Base-by-base conservation (phyloP, 2,113 vertebrate genomes). In the Aegotheles bennettii region DNA sequence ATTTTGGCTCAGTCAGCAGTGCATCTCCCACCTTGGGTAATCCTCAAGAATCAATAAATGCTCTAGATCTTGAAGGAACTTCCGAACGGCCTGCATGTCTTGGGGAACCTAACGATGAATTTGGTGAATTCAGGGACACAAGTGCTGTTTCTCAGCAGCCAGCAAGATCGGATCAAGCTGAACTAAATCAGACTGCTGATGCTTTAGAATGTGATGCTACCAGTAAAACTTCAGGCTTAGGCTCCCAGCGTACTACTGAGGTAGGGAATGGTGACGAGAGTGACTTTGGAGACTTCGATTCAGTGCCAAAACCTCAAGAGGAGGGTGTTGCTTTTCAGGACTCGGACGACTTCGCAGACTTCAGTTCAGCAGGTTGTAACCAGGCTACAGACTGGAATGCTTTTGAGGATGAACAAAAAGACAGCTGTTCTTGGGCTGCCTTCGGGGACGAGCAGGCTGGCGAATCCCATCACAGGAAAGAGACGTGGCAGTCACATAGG, bases 261-360 rank as follows among this genome's bases (percentile, higher is more conserved):
- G 69, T 96, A 95, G 94, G 97, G 92, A 96, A 97, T 28, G 97
- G 95, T 82, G 92, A 96, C 35, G 94, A 97, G 43, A 88, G 94
- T 96, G 97, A 97, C 26, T 97, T 97, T 98, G 97, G 96, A 89
- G 97, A 97, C 84, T 98, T 98, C 51, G 97, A 97, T 96, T 97
- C 97, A 33, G 97, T 97, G 96, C 96, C 97, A 98, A 95, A 97
- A 97, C 64, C 73, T 86, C 96, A 95, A 90, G 97, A 97, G 59
- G 96, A 97, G 71, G 96, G 95, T 24, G 87, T 91, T 26, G 94
- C 93, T 95, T 98, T 99, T 96, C 98, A 98, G 53, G 98, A 98
- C 51, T 98, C 98, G 2, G 99, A 99, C 54, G 99, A 99, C 96
- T 99, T 99, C 97, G 99, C 99, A 0, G 99, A 99, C 95, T 99